Conservation (phyloP, 2,888 invertebrate genomes). For the Eupithecia exiguata region DNA sequence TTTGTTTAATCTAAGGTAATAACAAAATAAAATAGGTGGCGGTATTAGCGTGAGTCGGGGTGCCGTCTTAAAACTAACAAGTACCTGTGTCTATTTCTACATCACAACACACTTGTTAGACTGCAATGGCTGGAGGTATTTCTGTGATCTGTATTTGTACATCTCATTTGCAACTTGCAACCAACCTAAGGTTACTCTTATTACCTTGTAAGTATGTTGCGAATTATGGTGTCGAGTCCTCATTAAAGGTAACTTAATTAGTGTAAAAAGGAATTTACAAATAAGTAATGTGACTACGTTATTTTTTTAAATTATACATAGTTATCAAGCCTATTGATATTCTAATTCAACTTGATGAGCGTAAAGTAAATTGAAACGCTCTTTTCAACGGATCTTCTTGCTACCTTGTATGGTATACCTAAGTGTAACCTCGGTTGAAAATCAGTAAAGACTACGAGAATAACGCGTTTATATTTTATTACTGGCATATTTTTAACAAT, state of each 20-base stretch:
- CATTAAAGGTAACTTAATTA: background rate
- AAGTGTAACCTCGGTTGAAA: too few species aligned
- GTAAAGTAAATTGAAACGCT: background rate
- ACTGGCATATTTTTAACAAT: background rate
- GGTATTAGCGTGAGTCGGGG: too few species aligned
- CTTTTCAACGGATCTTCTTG: too few species aligned
- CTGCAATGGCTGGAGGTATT: background rate
- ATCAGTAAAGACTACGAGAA: background rate
- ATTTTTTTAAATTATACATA: background rate
- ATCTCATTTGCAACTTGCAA: conserved; percentile 15
- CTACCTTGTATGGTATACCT: too few species aligned
- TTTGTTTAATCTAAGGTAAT: too few species aligned
- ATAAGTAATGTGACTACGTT: background rate
- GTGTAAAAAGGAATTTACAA: background rate
- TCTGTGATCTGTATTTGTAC: conserved; percentile 22
- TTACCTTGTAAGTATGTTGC: conserved; percentile 5
- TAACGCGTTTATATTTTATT: background rate
- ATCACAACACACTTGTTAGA: background rate
- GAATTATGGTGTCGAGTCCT: background rate
- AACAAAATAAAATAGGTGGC: too few species aligned
- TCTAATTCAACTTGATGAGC: background rate
- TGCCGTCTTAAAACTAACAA: background rate
- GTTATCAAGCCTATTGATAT: background rate
- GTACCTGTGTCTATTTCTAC: background rate
- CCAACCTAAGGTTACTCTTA: conserved; percentile 8